Conservation (phyloP, 2,113 vertebrate genomes). For the Lepisosteus osseus region DNA sequence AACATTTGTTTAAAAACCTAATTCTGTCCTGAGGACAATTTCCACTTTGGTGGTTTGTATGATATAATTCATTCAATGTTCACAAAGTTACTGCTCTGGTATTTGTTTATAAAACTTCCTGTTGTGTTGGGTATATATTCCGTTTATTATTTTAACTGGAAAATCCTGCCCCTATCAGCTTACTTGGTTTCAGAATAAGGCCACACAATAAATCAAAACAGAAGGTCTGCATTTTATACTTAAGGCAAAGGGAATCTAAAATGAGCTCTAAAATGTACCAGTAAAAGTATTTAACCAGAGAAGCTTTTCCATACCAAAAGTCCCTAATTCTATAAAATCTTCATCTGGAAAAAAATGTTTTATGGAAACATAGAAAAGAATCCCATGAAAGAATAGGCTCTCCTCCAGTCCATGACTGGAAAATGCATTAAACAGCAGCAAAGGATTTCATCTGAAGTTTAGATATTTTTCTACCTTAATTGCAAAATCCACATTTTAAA, state of each 20-base stretch:
- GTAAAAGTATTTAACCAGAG: neutral
- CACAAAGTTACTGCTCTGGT: constrained; percentile 37
- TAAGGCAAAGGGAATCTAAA: constrained; percentile 22
- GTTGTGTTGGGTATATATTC: constrained; percentile 17
- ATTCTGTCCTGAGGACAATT: no score
- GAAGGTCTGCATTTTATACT: constrained; percentile 1
- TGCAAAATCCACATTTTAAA: no score
- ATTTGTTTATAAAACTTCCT: constrained; percentile 38
- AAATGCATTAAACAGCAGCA: constrained; percentile 48
- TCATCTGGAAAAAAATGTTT: constrained; percentile 59
- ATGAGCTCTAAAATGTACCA: neutral
- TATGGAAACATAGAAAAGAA: constrained; percentile 37
- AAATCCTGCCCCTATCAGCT: constrained; percentile 25
- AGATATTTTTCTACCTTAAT: no score
- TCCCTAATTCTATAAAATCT: constrained; percentile 53
- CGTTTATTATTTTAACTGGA: constrained; percentile 30
- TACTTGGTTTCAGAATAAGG: constrained; percentile 20
- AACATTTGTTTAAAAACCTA: no score
- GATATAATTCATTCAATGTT: constrained; percentile 12
- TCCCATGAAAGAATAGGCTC: constrained; percentile 34
- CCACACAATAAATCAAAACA: constrained; percentile 35
- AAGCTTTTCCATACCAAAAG: constrained; percentile 18
- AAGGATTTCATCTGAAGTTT: no score
- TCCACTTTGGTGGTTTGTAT: no score
- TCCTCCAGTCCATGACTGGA: constrained; percentile 46